Base-by-base conservation (phyloP, 2,113 vertebrate species). In the Vulpes lagopus region DNA sequence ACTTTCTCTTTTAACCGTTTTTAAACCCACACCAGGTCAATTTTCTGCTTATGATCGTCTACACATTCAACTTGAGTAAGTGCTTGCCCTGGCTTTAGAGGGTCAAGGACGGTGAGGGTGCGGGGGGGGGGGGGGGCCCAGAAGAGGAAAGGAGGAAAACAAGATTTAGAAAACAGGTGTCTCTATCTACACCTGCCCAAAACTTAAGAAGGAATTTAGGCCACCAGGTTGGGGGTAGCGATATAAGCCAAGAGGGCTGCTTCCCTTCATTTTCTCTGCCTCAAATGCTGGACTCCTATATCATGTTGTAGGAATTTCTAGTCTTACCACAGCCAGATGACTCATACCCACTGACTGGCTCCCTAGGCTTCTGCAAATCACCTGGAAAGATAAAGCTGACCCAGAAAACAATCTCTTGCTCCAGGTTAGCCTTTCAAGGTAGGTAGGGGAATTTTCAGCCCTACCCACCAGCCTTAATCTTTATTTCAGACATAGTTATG, bases 301-400 rank as follows among this genome's bases (percentile, higher is more conserved):
- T 89, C 81, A 84, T 84, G 86, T 92, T 74, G 51, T 49, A 96
- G 97, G 97, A 98, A 98, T 98, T 98, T 97, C 97, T 98, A 97
- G 97, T 97, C 96, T 97, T 86, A 97, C 98, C 96, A 1, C 98
- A 98, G 35, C 5, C 96, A 90, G 96, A 86, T 98, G 99, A 99
- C 98, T 98, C 98, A 98, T 94, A 89, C 91, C 57, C 88, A 14
- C 79, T 96, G 96, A 88, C 97, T 97, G 98, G 89, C 91, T 95
- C 95, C 89, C 53, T 97, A 95, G 98, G 95, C 95, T 96, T 98
- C 73, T 95, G 43, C 81, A 73, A 95, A 98, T 98, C 98, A 98
- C 98, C 98, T 98, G 97, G 95, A 85, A 96, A 97, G 86, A 98
- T 87, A 97, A 93, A 96, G 95, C 79, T 95, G 96, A 89, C 95